phyloP scores from a whole-genome alignment of 2,888 invertebrate genomes.

The Microplitis manilae region DNA sequence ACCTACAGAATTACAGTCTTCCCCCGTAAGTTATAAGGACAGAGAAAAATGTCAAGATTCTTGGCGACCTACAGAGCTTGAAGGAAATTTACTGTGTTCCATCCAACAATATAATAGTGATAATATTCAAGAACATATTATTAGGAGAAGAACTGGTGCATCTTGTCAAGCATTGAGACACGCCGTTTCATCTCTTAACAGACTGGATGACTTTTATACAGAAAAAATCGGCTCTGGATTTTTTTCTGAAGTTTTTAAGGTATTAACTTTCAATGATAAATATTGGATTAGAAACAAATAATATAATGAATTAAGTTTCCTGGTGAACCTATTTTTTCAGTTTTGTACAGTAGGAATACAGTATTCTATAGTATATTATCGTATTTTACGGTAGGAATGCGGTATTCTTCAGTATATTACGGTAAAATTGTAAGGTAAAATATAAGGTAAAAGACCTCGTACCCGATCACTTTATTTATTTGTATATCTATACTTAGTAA shows the following conservation, averaged over 20 bases:
- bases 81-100: slow-evolving; percentile 48
- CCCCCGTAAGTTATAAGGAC: slow-evolving; percentile 66
- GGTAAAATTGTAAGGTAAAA: no score
- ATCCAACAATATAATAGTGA: slow-evolving; percentile 51
- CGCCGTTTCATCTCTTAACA: slow-evolving; percentile 92
- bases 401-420: no score
- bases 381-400: no score
- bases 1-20: slow-evolving; percentile 66
- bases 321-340: no score
- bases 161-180: slow-evolving; percentile 93
- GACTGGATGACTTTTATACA: slow-evolving; percentile 93
- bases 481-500: no score
- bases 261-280: slow-evolving; percentile 72
- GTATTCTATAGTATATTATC: no score
- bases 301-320: no score
- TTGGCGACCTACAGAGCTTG: slow-evolving; percentile 69
- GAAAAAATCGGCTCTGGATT: slow-evolving; percentile 96
- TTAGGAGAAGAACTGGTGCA: slow-evolving; percentile 75
- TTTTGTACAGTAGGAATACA: no score
- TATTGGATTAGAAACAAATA: not conserved
- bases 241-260: slow-evolving; percentile 98
- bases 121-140: slow-evolving; percentile 49
- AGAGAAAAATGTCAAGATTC: slow-evolving; percentile 66
- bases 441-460: no score
- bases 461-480: no score